Percentiles rank a stretch among this genome's conserved stretches.
Evolutionary conservation across 2,113 vertebrate species (phyloP).

Genomic region (Crypturellus undulatus): DNA sequence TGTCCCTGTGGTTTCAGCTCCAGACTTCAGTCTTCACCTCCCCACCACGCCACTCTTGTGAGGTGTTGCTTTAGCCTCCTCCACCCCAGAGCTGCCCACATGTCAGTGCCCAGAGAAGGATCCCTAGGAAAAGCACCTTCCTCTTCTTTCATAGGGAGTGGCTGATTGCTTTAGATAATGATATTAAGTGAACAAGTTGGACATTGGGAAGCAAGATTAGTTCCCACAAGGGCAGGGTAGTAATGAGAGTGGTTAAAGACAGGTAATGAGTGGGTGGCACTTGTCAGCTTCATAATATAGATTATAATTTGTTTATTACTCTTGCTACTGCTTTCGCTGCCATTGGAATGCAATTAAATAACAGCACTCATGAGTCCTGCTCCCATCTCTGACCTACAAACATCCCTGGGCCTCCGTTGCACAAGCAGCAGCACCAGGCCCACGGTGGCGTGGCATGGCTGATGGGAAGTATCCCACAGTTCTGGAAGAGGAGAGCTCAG

Average conservation of each 20-base stretch:
- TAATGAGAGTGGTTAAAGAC: constrained; percentile 68
- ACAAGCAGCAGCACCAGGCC: neutral
- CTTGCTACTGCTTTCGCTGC: constrained; percentile 66
- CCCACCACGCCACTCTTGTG: neutral
- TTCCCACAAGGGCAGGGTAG: constrained; percentile 65
- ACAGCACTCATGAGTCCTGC: neutral
- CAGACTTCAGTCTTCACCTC: neutral
- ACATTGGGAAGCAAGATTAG: constrained; percentile 44
- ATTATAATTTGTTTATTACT: constrained; percentile 67
- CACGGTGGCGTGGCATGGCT: rapidly evolving
- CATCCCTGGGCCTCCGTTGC: neutral
- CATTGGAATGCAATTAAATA: constrained; percentile 63
- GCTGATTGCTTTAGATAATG: constrained; percentile 39
- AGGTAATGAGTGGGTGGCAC: constrained; percentile 65
- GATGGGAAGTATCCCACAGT: neutral
- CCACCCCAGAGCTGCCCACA: neutral
- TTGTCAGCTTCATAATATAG: constrained; percentile 62
- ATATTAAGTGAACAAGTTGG: constrained; percentile 39
- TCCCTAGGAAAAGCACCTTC: constrained; percentile 42
- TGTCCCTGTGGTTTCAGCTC: neutral
- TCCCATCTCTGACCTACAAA: constrained; percentile 63
- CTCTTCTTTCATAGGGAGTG: constrained; percentile 37
- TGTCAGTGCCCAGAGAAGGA: constrained; percentile 8
- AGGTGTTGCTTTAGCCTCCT: neutral
- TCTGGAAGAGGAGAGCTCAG: neutral